Percentiles rank a stretch among this genome's conserved stretches.
Evolutionary conservation across 2,797 vertebrate species (phyloP).

Genomic region (Mus minutoides): DNA sequence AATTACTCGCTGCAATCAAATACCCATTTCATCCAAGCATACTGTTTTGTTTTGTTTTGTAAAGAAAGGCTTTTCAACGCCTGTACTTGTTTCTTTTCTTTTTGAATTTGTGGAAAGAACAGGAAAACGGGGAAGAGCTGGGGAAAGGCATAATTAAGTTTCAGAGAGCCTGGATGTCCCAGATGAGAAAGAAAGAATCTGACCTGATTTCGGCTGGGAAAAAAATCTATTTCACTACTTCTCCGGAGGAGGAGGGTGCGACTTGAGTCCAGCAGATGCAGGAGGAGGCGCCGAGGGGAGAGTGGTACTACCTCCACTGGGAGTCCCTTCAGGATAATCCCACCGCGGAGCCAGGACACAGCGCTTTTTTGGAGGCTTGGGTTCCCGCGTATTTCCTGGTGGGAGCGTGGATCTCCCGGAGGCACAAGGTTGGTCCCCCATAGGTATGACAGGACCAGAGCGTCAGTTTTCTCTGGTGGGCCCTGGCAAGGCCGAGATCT

Average conservation of each 20-base stretch:
- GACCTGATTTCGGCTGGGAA: slow-evolving; percentile 67
- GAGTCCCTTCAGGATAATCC: slow-evolving; percentile 80
- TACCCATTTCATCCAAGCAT: not conserved
- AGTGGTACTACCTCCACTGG: slow-evolving; percentile 61
- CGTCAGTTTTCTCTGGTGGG: slow-evolving; percentile 51
- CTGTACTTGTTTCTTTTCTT: slow-evolving; percentile 28
- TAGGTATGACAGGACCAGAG: slow-evolving; percentile 59
- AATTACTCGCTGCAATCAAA: slow-evolving; percentile 40
- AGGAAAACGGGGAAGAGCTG: not conserved
- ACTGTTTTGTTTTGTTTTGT: slow-evolving; percentile 40
- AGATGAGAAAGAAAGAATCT: slow-evolving; percentile 68
- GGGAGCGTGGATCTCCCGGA: slow-evolving; percentile 76
- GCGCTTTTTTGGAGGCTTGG: slow-evolving; percentile 77
- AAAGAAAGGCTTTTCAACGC: not conserved
- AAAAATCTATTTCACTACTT: slow-evolving; percentile 67
- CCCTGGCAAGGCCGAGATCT: slow-evolving; percentile 36
- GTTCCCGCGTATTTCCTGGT: slow-evolving; percentile 69
- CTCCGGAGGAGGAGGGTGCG: slow-evolving; percentile 73
- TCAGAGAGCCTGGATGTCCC: slow-evolving; percentile 38
- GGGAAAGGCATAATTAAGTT: slow-evolving; percentile 57
- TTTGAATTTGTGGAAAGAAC: slow-evolving; percentile 55
- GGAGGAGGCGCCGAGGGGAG: slow-evolving; percentile 72
- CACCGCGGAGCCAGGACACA: slow-evolving; percentile 75
- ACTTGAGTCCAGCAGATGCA: slow-evolving; percentile 70
- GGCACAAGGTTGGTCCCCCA: slow-evolving; percentile 78